Conservation (phyloP, 1,140 invertebrate species). For the Pseudomyrmex gracilis region DNA sequence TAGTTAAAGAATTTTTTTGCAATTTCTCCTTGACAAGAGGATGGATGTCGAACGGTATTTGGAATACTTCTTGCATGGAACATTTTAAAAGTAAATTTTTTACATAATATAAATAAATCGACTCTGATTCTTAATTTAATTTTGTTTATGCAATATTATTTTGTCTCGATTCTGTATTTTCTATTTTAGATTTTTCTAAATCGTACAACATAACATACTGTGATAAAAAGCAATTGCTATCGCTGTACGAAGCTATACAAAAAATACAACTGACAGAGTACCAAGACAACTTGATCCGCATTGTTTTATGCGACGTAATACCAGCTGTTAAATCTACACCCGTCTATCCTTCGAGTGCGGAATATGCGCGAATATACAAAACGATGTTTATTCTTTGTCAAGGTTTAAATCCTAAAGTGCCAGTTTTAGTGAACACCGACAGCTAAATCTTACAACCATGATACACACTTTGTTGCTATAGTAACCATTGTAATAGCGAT, state of each 20-base stretch:
- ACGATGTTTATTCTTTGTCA: conserved; percentile 76
- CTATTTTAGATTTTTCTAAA: conserved; percentile 73
- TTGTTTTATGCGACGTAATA: conserved; percentile 72
- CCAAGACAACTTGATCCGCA: conserved; percentile 70
- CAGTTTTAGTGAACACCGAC: conserved; percentile 74
- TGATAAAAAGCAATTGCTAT: conserved; percentile 71
- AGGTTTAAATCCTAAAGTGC: conserved; percentile 76
- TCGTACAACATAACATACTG: conserved; percentile 73
- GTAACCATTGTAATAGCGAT: conserved; percentile 41
- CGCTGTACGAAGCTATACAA: conserved; percentile 75
- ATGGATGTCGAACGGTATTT: conserved; percentile 79
- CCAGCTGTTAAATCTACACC: conserved; percentile 62
- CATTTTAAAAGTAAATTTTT: conserved; percentile 74
- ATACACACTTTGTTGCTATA: conserved; percentile 59
- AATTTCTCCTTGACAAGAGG: conserved; percentile 35
- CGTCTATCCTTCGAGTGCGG: conserved; percentile 64
- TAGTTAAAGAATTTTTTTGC: neutral
- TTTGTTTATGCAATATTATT: conserved; percentile 22
- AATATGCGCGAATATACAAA: conserved; percentile 76
- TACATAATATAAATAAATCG: neutral
- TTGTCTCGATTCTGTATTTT: conserved; percentile 12
- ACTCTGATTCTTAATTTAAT: conserved; percentile 24
- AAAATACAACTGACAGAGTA: conserved; percentile 77
- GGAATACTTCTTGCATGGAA: conserved; percentile 74
- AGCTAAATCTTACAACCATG: conserved; percentile 39